Conservation (phyloP, 2,888 invertebrate genomes). For the Parnassius apollo region DNA sequence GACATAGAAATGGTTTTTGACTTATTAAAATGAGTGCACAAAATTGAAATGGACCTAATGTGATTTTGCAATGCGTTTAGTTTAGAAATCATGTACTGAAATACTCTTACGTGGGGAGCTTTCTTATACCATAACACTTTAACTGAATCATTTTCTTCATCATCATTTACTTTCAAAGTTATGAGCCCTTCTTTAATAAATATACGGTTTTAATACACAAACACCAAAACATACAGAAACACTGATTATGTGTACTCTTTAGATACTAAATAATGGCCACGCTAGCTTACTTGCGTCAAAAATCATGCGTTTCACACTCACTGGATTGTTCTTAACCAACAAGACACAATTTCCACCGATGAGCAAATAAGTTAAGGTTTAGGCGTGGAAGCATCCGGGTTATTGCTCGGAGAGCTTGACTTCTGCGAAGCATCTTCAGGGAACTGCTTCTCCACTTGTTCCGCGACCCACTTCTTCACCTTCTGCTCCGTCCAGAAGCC, state of each 20-base stretch:
- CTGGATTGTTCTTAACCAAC: neutral
- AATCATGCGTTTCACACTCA: neutral
- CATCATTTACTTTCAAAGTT: neutral
- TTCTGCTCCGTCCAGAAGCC: slow-evolving; percentile 80
- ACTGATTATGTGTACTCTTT: neutral
- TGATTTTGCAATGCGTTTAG: too few species aligned
- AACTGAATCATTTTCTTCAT: neutral
- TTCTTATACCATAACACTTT: too few species aligned
- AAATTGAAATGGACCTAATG: too few species aligned
- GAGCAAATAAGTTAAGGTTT: slow-evolving; percentile 33
- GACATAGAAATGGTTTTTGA: too few species aligned
- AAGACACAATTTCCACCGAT: neutral
- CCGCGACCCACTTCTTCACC: slow-evolving; percentile 77
- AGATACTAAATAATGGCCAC: neutral
- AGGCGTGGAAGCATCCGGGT: slow-evolving; percentile 34
- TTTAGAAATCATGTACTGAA: too few species aligned
- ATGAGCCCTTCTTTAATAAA: neutral
- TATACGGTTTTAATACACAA: neutral
- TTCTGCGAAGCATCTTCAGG: slow-evolving; percentile 55
- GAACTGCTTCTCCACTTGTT: slow-evolving; percentile 74
- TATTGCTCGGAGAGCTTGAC: slow-evolving; percentile 39
- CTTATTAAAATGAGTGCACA: too few species aligned
- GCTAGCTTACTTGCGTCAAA: neutral
- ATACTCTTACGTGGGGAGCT: too few species aligned
- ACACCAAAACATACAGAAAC: neutral